Base-by-base conservation (phyloP, 1,140 invertebrate species). In the Megalopta genalis region DNA sequence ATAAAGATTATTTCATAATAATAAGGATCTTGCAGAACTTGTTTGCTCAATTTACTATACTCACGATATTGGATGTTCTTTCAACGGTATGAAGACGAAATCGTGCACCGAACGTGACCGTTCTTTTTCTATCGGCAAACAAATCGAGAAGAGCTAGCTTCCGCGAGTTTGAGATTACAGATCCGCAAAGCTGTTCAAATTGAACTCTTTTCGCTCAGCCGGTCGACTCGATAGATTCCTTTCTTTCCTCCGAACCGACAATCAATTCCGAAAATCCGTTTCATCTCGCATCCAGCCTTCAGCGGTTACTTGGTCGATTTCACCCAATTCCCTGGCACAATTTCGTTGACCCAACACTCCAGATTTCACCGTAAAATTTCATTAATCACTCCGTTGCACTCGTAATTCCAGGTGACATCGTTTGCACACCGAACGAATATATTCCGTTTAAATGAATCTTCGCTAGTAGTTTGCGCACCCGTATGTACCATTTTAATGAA, bases 211-310 rank as follows among this genome's bases (percentile, higher is more conserved):
- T 67, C 52, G 49, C 52, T 46, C 12, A 23, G 37, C 65, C 37
- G 54, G 32, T n/a, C 63, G n/a, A 27, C 57, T 66, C 14, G 6
- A 5, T 4, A 18, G 49, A 37, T 57, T 32, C 37, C 4, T 23
- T 68, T 39, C 42, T 46, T 76, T 67, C 25, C 25, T 23, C 54
- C 25, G 25, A 4, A 18, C 60, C 74, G 27, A 76, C 32, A 27
- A 52, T 68, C 74, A 39, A 32, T 68, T 68, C 59, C 25, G 37
- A 60, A 25, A 32, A 60, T 54, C 66, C 54, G 37, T 7, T 76
- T 60, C 60, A 59, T 12, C 46, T 32, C 23, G 10, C 23, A 9
- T 10, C 16, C 54, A 57, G 37, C 5, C 23, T 18, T 46, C 25
- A n/a, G 0, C 14, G 54, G 16, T 68, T 60, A 32, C 57, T 57